A percentile compares a stretch with the other conserved stretches of the same genome.
These are phyloP conservation scores for Macrocentrus cingulum DNA, from an alignment of 1,140 invertebrate genomes.

Conservation along the genomic window DNA sequence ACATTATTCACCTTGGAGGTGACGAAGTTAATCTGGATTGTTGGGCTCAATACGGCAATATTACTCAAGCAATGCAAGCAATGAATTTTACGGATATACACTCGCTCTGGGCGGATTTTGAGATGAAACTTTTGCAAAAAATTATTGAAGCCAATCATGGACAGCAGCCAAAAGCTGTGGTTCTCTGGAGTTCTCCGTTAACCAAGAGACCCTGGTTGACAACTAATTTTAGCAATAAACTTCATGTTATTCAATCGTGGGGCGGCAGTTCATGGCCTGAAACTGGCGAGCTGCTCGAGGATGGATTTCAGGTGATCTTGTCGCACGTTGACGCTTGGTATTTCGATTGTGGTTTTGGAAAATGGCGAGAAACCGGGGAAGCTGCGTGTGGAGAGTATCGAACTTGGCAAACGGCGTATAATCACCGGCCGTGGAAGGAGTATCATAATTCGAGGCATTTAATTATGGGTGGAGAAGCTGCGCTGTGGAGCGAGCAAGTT, in stretches of 20 bases:
- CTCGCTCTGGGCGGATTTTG: conserved; percentile 77
- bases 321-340: conserved; percentile 86
- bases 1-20: conserved; percentile 81
- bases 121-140: conserved; percentile 64
- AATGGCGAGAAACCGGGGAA: conserved; percentile 71
- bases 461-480: conserved; percentile 68
- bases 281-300: conserved; percentile 70
- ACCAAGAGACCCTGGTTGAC: conserved; percentile 71
- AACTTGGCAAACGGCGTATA: conserved; percentile 82
- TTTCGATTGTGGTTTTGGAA: conserved; percentile 80
- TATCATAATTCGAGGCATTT: conserved; percentile 50
- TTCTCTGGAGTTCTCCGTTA: conserved; percentile 79
- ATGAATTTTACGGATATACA: conserved; percentile 73
- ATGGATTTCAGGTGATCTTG: conserved; percentile 75
- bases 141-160: conserved; percentile 69
- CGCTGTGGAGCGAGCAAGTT: conserved; percentile 73
- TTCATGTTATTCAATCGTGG: conserved; percentile 70
- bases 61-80: conserved; percentile 59
- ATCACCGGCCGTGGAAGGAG: conserved; percentile 73
- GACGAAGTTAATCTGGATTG: conserved; percentile 81
- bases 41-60: conserved; percentile 66
- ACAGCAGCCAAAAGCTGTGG: conserved; percentile 63
- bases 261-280: conserved; percentile 75
- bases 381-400: conserved; percentile 79
- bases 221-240: conserved; percentile 63